Evolutionary conservation across 2,797 vertebrate species (phyloP).

Genomic region (Dendrocincla tyrannina): DNA sequence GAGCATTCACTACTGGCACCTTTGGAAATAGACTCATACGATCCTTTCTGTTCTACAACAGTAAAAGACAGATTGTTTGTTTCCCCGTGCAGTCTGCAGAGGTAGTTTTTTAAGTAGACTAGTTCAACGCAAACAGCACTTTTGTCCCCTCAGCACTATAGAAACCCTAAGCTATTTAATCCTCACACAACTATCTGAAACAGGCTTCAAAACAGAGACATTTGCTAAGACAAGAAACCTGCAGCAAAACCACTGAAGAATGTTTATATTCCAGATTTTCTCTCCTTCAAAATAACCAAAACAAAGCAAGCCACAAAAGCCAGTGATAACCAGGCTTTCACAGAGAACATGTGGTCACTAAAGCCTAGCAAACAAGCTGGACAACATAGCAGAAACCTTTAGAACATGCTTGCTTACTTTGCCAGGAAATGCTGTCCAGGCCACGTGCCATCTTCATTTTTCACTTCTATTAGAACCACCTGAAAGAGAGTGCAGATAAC

Average conservation of each 20-base stretch:
- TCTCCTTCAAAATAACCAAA: neutral
- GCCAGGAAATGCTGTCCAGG: conserved; percentile 88
- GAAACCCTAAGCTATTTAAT: neutral
- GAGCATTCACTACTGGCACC: neutral
- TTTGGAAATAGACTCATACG: neutral
- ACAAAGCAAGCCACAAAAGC: neutral
- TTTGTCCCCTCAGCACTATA: neutral
- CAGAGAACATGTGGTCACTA: neutral
- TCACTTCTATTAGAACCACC: conserved; percentile 95
- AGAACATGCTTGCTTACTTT: conserved; percentile 84
- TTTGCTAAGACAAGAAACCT: neutral
- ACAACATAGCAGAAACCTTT: neutral
- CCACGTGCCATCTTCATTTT: conserved; percentile 96
- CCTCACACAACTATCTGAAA: neutral
- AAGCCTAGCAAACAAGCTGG: neutral
- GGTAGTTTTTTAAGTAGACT: neutral
- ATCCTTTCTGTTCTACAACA: neutral
- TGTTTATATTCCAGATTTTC: neutral
- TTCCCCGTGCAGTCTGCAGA: neutral
- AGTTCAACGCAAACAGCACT: neutral
- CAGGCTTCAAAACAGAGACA: neutral
- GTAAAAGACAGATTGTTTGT: neutral
- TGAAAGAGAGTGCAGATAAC: conserved; percentile 68
- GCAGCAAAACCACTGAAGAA: neutral
- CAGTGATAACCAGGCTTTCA: neutral